Conservation (phyloP, 2,113 vertebrate genomes). For the Takifugu flavidus region DNA sequence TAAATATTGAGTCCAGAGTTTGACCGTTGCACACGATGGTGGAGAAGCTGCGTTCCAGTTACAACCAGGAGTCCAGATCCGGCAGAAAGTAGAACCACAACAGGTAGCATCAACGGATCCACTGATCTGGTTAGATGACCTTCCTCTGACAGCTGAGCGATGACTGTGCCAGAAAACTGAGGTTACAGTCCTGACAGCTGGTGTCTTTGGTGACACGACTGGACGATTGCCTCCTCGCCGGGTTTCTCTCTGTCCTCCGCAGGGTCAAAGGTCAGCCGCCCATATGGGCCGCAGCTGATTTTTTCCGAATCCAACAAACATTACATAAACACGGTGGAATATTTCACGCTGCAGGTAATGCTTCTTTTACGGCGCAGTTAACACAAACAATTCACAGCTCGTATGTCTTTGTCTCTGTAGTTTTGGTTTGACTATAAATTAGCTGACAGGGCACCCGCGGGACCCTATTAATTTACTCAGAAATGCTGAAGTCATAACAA, state of each 20-base stretch:
- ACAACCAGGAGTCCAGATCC: too few species aligned
- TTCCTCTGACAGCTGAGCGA: too few species aligned
- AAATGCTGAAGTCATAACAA: slow-evolving; percentile 26
- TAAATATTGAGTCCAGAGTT: too few species aligned
- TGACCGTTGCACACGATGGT: too few species aligned
- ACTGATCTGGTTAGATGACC: too few species aligned
- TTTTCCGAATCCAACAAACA: slow-evolving; percentile 47
- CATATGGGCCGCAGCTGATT: slow-evolving; percentile 83
- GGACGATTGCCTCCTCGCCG: not conserved
- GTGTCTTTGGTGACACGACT: too few species aligned
- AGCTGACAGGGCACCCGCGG: slow-evolving; percentile 62
- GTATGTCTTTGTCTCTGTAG: slow-evolving; percentile 79
- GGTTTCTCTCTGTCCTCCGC: slow-evolving; percentile 1
- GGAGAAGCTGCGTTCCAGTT: too few species aligned
- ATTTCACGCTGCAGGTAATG: slow-evolving; percentile 49
- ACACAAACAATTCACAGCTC: slow-evolving; percentile 81
- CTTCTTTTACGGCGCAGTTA: slow-evolving; percentile 74
- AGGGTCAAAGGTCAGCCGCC: slow-evolving; percentile 56
- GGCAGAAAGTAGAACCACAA: too few species aligned
- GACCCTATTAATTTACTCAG: slow-evolving; percentile 64
- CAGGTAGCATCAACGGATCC: too few species aligned
- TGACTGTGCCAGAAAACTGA: too few species aligned
- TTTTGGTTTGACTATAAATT: slow-evolving; percentile 79
- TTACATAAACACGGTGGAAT: slow-evolving; percentile 8
- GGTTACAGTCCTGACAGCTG: too few species aligned